Evolutionary conservation across 53 echinoderm and acorn worm species (phyloP).

Genomic region (Holothuria scabra): DNA sequence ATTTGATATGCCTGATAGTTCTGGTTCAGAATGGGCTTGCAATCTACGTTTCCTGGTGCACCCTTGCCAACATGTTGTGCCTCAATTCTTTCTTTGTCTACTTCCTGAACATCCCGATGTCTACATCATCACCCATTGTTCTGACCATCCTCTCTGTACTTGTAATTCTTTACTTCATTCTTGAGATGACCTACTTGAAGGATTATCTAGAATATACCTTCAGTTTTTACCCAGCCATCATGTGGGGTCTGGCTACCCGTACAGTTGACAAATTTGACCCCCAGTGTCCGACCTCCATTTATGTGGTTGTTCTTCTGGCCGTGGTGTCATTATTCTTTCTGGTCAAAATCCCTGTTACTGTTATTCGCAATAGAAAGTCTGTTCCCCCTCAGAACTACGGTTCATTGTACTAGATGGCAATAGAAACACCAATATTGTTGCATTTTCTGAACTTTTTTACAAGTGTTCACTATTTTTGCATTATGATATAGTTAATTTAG

Average conservation of each 20-base stretch:
- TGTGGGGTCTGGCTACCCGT: constrained; percentile 25
- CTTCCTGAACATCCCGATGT: constrained; percentile 6
- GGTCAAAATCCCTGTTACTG: neutral
- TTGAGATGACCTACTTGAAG: constrained; percentile 33
- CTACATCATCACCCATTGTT: neutral
- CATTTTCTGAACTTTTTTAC: too few species aligned
- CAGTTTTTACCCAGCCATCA: constrained; percentile 10
- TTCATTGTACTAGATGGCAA: too few species aligned
- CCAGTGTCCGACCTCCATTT: constrained; percentile 4
- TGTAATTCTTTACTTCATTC: constrained; percentile 19
- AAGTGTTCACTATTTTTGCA: too few species aligned
- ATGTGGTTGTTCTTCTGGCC: neutral
- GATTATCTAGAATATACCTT: constrained; percentile 9
- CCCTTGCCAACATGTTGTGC: constrained; percentile 12
- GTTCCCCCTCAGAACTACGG: too few species aligned
- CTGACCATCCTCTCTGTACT: constrained; percentile 18
- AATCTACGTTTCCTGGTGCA: constrained; percentile 25
- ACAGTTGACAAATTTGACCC: constrained; percentile 38
- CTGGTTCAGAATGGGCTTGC: constrained; percentile 35
- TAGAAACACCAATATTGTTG: too few species aligned
- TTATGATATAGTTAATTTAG: too few species aligned
- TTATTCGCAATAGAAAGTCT: too few species aligned
- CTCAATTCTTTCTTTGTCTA: constrained; percentile 25
- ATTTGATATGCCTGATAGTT: constrained; percentile 10
- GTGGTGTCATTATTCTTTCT: constrained; percentile 15